Percentiles rank a stretch among this genome's conserved stretches.
These are phyloP conservation scores for Paelopatides confundens DNA, from an alignment of 53 echinoderm and acorn worm species.

Conservation along the genomic window DNA sequence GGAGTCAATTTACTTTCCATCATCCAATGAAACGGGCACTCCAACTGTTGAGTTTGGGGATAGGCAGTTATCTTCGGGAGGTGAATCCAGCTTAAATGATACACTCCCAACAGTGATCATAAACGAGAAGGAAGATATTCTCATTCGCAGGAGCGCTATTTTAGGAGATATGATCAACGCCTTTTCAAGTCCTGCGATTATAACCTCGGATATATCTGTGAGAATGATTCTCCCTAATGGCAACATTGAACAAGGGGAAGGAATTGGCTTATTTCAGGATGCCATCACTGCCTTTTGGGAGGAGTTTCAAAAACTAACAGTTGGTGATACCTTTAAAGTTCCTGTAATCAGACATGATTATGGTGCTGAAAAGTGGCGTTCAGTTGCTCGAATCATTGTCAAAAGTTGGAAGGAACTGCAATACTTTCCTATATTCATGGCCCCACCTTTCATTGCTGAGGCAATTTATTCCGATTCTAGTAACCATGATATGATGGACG, in stretches of 20 bases:
- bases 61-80: no score
- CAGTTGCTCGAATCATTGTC: constrained; percentile 54
- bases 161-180: neutral
- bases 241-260: constrained; percentile 46
- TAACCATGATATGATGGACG: constrained; percentile 25
- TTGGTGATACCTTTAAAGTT: constrained; percentile 51
- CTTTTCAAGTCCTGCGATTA: neutral
- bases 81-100: no score
- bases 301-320: constrained; percentile 39
- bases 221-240: constrained; percentile 61
- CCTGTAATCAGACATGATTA: constrained; percentile 53
- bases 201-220: constrained; percentile 19
- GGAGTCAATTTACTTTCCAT: no score
- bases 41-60: no score
- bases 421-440: constrained; percentile 62
- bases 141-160: neutral
- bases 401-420: constrained; percentile 62
- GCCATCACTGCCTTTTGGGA: constrained; percentile 49
- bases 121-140: neutral
- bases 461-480: constrained; percentile 37
- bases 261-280: constrained; percentile 54
- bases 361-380: constrained; percentile 39
- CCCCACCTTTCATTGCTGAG: constrained; percentile 56
- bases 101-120: no score
- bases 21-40: no score